A percentile compares a stretch with the other conserved stretches of the same genome.
Conservation (phyloP, 2,888 invertebrate species). For the Nymphalis c-album region DNA sequence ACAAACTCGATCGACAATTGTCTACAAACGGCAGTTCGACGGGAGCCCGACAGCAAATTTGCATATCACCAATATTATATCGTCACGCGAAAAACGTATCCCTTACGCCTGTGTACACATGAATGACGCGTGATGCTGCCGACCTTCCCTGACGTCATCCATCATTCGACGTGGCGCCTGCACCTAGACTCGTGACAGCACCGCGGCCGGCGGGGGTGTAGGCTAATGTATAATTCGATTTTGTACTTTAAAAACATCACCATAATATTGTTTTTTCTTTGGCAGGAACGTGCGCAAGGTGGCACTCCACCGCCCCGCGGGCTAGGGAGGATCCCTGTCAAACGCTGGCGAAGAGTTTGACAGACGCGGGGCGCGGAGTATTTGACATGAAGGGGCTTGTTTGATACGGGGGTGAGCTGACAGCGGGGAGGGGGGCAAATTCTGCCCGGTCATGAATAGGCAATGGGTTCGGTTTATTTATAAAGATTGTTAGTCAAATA, state of each 20-base stretch:
- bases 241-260: constrained; percentile 39
- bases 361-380: constrained; percentile 81
- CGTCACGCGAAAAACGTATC: constrained; percentile 82
- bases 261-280: constrained; percentile 45
- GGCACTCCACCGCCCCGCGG: constrained; percentile 74
- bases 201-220: constrained; percentile 55
- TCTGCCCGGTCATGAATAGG: constrained; percentile 82
- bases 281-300: constrained; percentile 51
- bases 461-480: constrained; percentile 81
- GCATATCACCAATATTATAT: constrained; percentile 82
- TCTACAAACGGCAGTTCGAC: constrained; percentile 54
- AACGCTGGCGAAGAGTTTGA: constrained; percentile 82
- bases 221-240: constrained; percentile 41
- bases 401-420: constrained; percentile 77
- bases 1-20: constrained; percentile 39
- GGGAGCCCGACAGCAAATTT: constrained; percentile 69
- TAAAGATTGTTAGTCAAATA: constrained; percentile 77
- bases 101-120: constrained; percentile 82
- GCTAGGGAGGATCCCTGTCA: constrained; percentile 80
- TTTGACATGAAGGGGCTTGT: constrained; percentile 82
- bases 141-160: constrained; percentile 81
- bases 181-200: constrained; percentile 78
- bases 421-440: constrained; percentile 69
- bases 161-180: constrained; percentile 81
- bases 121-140: constrained; percentile 82